Evolutionary conservation across 2,888 invertebrate species (phyloP).

Genomic region (Melanostoma mellinum): DNA sequence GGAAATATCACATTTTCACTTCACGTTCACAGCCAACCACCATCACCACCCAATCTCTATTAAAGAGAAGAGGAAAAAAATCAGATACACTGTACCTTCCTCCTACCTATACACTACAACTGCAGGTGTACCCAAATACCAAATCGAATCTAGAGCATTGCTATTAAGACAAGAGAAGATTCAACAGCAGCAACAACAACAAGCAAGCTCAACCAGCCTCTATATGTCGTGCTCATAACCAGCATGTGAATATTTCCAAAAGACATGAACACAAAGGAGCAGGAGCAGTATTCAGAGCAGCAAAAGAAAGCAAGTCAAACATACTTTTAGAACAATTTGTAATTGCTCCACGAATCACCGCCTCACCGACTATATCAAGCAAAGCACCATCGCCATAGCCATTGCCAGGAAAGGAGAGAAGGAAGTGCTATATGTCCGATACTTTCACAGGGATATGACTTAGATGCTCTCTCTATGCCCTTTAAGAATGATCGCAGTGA

Average conservation of each 20-base stretch:
- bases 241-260: slow-evolving; percentile 50
- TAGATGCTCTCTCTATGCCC: slow-evolving; percentile 24
- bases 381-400: slow-evolving; percentile 24
- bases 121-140: slow-evolving; percentile 52
- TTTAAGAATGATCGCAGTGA: slow-evolving; percentile 20
- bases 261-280: slow-evolving; percentile 41
- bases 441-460: slow-evolving; percentile 55
- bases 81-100: slow-evolving; percentile 1
- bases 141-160: slow-evolving; percentile 58
- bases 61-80: not conserved
- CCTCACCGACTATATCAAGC: slow-evolving; percentile 31
- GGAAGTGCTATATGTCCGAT: slow-evolving; percentile 52
- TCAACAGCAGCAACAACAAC: slow-evolving; percentile 35
- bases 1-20: slow-evolving; percentile 18
- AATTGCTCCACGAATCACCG: slow-evolving; percentile 60
- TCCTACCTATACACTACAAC: slow-evolving; percentile 3
- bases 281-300: slow-evolving; percentile 31
- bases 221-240: slow-evolving; percentile 45
- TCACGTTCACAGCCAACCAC: not conserved
- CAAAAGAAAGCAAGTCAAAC: slow-evolving; percentile 59
- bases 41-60: slow-evolving; percentile 2
- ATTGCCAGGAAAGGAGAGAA: slow-evolving; percentile 23
- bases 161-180: slow-evolving; percentile 45
- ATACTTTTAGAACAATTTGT: slow-evolving; percentile 65
- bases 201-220: not conserved